These are phyloP conservation scores for Phoebastria nigripes DNA, from an alignment of 2,797 vertebrate genomes.

Conservation along the genomic window DNA sequence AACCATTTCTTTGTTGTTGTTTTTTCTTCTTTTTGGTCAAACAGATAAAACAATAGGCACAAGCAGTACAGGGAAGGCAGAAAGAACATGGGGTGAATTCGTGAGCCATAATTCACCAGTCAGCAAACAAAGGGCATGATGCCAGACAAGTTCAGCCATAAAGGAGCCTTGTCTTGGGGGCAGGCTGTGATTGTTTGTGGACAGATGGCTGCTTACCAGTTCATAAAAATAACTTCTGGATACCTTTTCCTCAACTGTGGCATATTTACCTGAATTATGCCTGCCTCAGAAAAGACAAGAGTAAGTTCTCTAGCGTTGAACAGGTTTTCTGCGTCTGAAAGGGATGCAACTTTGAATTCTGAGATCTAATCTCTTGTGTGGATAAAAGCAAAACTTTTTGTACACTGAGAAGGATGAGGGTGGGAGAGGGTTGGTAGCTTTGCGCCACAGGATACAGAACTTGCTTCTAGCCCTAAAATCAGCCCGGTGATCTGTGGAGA, in stretches of 20 bases:
- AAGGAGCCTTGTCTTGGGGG: constrained; percentile 22
- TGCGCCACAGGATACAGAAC: not conserved
- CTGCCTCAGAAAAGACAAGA: not conserved
- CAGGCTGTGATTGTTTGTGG: constrained; percentile 10
- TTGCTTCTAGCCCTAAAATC: not conserved
- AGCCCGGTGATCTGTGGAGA: not conserved
- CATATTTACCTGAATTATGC: not conserved
- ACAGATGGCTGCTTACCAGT: constrained; percentile 40
- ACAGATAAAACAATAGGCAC: not conserved
- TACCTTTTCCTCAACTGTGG: not conserved
- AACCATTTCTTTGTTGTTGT: not conserved
- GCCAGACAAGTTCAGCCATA: constrained; percentile 14
- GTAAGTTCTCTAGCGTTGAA: not conserved
- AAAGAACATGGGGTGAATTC: not conserved
- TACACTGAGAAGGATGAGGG: not conserved
- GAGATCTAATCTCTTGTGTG: not conserved
- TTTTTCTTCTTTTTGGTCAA: not conserved
- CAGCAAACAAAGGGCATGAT: constrained; percentile 14
- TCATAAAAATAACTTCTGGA: constrained; percentile 39
- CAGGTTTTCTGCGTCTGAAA: not conserved
- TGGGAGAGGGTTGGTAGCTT: not conserved
- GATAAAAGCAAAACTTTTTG: not conserved
- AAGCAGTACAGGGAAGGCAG: not conserved
- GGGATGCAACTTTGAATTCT: not conserved
- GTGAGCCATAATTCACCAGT: constrained; percentile 1